These are phyloP conservation scores for Podotricha telesiphe DNA, from an alignment of 2,888 invertebrate species.

Conservation along the genomic window DNA sequence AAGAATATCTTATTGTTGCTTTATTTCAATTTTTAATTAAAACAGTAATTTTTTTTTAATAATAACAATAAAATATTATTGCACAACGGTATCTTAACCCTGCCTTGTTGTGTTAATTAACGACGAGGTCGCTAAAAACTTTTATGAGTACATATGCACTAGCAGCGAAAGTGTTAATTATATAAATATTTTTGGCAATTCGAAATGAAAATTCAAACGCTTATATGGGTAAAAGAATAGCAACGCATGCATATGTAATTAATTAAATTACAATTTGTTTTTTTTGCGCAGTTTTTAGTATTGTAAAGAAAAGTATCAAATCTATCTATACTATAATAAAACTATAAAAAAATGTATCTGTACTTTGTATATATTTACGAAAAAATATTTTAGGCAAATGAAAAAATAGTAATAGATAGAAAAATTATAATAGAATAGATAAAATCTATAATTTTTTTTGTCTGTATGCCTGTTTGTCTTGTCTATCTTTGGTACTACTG, in stretches of 20 bases:
- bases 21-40: neutral
- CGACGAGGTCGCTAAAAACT: constrained; percentile 4
- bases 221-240: neutral
- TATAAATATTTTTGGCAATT: neutral
- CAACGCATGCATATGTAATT: neutral
- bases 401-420: no score
- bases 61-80: constrained; percentile 10
- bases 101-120: constrained; percentile 6
- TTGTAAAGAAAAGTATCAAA: no score
- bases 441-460: no score
- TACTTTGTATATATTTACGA: no score
- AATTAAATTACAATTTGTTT: no score
- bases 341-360: no score
- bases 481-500: no score
- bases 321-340: no score
- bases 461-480: no score
- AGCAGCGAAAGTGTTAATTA: constrained; percentile 4
- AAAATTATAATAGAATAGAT: no score
- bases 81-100: constrained; percentile 13
- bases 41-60: neutral
- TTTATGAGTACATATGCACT: constrained; percentile 8
- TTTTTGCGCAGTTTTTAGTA: no score
- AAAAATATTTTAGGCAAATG: no score
- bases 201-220: neutral
- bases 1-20: neutral